A percentile compares a stretch with the other conserved stretches of the same genome.
phyloP scores from a whole-genome alignment of 2,888 invertebrate genomes.

The Tetropium fuscum region DNA sequence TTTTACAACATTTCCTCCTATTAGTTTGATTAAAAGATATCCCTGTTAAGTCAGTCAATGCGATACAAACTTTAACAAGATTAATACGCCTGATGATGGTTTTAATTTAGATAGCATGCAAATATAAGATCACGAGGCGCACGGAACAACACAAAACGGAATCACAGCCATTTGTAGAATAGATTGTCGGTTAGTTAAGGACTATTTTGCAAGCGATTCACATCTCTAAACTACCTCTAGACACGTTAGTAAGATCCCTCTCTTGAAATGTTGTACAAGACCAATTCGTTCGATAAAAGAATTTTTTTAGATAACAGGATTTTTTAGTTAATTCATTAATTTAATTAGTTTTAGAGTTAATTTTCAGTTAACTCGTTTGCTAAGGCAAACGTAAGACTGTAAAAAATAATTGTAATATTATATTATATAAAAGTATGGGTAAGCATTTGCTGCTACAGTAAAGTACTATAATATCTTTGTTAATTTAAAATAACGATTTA shows the following conservation, averaged over 20 bases:
- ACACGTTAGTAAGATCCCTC: conserved; percentile 13
- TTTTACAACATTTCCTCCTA: conserved; percentile 22
- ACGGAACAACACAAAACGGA: conserved; percentile 36
- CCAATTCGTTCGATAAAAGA: too few relatives aligned
- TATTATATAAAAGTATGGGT: too few relatives aligned
- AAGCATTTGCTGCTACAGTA: too few relatives aligned
- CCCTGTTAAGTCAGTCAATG: conserved; percentile 17
- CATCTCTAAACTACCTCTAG: conserved; percentile 29
- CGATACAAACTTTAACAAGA: conserved; percentile 29
- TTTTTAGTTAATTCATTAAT: too few relatives aligned
- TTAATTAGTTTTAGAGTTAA: too few relatives aligned
- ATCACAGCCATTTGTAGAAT: conserved; percentile 49
- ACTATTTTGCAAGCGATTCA: conserved; percentile 37
- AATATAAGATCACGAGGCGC: conserved; percentile 31
- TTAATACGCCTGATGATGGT: conserved; percentile 31
- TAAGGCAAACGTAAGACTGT: too few relatives aligned
- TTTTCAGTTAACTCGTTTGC: too few relatives aligned
- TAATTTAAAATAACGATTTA: too few relatives aligned
- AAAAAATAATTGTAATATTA: too few relatives aligned
- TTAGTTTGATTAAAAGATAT: conserved; percentile 28
- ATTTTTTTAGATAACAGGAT: too few relatives aligned
- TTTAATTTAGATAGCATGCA: conserved; percentile 37
- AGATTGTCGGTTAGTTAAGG: conserved; percentile 51
- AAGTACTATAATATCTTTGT: too few relatives aligned
- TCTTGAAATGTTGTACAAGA: too few relatives aligned